A percentile compares a stretch with the other conserved stretches of the same genome.
Conservation (phyloP, 92 coral and sea anemone genomes). For the Porites divaricata region DNA sequence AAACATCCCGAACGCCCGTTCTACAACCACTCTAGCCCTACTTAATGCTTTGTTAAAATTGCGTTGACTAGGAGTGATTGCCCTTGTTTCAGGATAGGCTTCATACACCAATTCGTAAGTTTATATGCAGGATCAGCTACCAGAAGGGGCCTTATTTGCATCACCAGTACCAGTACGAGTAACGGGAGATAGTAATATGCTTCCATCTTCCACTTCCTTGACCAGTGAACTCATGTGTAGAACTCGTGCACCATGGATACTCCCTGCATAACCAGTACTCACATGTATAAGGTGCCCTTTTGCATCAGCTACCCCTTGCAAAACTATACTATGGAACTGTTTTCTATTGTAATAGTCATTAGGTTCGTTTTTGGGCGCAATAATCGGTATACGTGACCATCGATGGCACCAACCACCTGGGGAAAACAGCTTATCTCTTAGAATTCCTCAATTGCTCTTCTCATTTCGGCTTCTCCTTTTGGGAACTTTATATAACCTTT, state of each 20-base stretch:
- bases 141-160: no score
- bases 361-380: slow-evolving; percentile 38
- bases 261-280: background rate
- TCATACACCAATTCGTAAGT: slow-evolving; percentile 60
- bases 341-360: slow-evolving; percentile 61
- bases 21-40: slow-evolving; percentile 47
- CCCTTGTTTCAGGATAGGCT: slow-evolving; percentile 8
- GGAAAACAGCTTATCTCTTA: slow-evolving; percentile 55
- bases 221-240: background rate
- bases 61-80: slow-evolving; percentile 40
- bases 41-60: slow-evolving; percentile 46
- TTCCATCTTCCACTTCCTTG: background rate
- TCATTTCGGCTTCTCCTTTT: slow-evolving; percentile 55
- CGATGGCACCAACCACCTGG: slow-evolving; percentile 68
- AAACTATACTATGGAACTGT: slow-evolving; percentile 54
- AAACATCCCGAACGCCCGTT: slow-evolving; percentile 46
- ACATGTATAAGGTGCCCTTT: slow-evolving; percentile 54
- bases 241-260: background rate
- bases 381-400: slow-evolving; percentile 64
- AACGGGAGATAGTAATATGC: no score
- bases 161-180: no score
- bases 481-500: slow-evolving; percentile 60
- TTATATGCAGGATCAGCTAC: slow-evolving; percentile 41
- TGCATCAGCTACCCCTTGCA: slow-evolving; percentile 71
- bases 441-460: slow-evolving; percentile 56